A percentile compares a stretch with the other conserved stretches of the same genome.
These are phyloP conservation scores for Plotosus lineatus DNA, from an alignment of 2,113 vertebrate genomes.

Conservation along the genomic window DNA sequence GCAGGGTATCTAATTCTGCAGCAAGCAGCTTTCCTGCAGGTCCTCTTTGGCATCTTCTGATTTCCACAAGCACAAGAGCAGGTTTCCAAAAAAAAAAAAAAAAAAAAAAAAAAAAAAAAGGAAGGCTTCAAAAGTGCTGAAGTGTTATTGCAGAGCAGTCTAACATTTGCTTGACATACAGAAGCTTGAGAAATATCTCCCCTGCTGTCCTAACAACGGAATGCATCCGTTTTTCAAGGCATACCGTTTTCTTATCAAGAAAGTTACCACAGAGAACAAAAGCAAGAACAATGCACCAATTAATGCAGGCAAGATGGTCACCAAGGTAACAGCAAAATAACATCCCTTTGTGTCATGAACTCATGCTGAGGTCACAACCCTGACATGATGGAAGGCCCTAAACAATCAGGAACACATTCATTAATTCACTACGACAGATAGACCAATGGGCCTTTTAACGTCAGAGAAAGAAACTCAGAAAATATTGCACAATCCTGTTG, in stretches of 20 bases:
- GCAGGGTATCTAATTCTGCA: conserved; percentile 13
- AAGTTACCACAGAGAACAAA: conserved; percentile 3
- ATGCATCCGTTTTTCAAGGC: neutral
- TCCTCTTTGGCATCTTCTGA: conserved; percentile 15
- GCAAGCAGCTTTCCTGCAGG: neutral
- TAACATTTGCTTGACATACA: neutral
- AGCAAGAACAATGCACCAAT: neutral
- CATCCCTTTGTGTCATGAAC: neutral
- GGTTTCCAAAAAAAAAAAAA: neutral
- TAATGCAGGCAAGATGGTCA: neutral
- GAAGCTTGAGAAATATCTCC: neutral
- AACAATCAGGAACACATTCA: conserved; percentile 3
- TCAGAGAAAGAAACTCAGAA: neutral
- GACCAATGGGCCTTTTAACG: conserved; percentile 14
- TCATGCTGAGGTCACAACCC: conserved; percentile 40
- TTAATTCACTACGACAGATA: neutral
- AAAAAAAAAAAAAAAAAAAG: neutral
- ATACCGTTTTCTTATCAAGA: neutral
- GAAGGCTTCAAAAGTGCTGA: neutral
- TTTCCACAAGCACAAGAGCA: conserved; percentile 7
- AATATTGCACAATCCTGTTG: neutral
- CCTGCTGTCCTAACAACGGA: neutral
- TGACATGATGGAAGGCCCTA: conserved; percentile 23
- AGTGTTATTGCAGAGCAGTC: neutral
- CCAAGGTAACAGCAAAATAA: neutral